Evolutionary conservation across 2,888 invertebrate species (phyloP).

Genomic region (Endomychus coccineus): DNA sequence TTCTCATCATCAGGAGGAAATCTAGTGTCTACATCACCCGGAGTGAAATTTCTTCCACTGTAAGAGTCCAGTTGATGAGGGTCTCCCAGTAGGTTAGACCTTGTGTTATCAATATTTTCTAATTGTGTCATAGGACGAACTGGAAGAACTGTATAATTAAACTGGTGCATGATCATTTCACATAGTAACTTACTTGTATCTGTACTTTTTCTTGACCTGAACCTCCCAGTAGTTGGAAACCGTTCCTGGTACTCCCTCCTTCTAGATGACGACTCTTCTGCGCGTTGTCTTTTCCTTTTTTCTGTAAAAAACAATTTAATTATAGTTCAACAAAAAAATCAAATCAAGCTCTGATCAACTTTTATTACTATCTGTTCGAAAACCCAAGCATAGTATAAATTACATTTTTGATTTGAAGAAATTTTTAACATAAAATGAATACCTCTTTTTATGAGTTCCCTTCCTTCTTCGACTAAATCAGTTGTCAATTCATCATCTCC

Average conservation of each 20-base stretch:
- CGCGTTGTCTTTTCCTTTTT: constrained; percentile 71
- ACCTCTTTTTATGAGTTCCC: constrained; percentile 86
- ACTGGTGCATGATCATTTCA: not conserved
- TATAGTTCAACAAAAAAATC: not conserved
- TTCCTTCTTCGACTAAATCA: constrained; percentile 89
- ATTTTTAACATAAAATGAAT: too few relatives aligned
- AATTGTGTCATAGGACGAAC: constrained; percentile 49
- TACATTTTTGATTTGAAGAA: constrained; percentile 14
- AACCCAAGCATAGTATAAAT: constrained; percentile 13
- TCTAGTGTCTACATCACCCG: constrained; percentile 37
- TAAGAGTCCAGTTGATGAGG: constrained; percentile 67
- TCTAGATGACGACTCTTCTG: constrained; percentile 70
- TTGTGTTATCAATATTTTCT: constrained; percentile 62
- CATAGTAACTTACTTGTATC: constrained; percentile 42
- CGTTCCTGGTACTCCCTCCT: constrained; percentile 67
- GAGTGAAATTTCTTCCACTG: constrained; percentile 43
- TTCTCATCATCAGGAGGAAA: constrained; percentile 40
- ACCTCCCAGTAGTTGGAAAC: constrained; percentile 47
- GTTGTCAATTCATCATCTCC: constrained; percentile 89
- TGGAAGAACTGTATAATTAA: constrained; percentile 26
- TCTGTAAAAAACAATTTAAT: constrained; percentile 45
- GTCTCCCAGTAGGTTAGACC: constrained; percentile 70
- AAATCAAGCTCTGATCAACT: constrained; percentile 1
- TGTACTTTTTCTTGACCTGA: constrained; percentile 42
- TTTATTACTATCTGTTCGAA: too few relatives aligned